Percentiles rank a stretch among this genome's conserved stretches.
Conservation (phyloP, 2,797 vertebrate genomes). For the Pantherophis vulpinus region DNA sequence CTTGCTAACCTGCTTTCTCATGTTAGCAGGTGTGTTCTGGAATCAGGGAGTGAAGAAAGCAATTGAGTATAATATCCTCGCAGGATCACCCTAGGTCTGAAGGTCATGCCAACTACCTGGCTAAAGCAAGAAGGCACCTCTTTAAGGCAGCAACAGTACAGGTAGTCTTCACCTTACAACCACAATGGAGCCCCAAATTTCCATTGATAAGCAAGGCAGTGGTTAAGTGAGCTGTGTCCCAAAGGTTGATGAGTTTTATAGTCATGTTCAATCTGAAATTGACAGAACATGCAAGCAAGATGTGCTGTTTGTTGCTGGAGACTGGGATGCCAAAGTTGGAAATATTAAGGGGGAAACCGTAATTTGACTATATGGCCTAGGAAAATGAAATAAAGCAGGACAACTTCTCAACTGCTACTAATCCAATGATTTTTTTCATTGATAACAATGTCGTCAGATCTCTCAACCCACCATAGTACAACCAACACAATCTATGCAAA, state of each 20-base stretch:
- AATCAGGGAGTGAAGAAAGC: background rate
- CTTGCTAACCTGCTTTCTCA: background rate
- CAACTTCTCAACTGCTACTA: background rate
- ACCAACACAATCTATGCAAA: background rate
- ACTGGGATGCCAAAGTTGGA: background rate
- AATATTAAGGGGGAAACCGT: background rate
- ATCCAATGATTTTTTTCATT: background rate
- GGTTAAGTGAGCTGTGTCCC: background rate
- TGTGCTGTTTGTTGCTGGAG: background rate
- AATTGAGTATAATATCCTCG: background rate
- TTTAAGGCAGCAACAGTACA: background rate
- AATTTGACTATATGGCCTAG: background rate
- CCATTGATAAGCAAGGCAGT: background rate
- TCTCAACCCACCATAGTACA: background rate
- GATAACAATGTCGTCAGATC: background rate
- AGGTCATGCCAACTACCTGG: background rate
- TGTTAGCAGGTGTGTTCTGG: background rate
- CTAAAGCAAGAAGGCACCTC: background rate
- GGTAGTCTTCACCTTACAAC: background rate
- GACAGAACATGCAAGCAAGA: background rate
- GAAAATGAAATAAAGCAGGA: background rate
- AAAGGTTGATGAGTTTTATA: background rate
- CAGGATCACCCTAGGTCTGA: background rate
- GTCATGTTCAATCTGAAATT: background rate
- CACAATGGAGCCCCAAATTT: background rate